Evolutionary conservation across 2,888 invertebrate species (phyloP).

Genomic region (Tipula helvola): DNA sequence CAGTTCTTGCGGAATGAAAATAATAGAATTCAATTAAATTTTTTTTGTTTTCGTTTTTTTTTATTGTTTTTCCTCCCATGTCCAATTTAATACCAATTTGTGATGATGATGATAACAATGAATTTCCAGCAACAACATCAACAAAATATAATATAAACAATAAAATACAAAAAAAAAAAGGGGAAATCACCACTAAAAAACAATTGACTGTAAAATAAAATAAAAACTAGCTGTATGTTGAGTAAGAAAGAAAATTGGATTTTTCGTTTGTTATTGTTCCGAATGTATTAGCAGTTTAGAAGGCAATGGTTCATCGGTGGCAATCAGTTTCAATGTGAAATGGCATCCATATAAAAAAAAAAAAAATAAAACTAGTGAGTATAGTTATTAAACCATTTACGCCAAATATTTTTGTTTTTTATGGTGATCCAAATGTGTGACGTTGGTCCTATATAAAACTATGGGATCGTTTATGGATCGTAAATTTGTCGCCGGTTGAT

Average conservation of each 20-base stretch:
- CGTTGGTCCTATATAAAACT: not conserved
- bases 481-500: too few species aligned
- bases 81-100: constrained; percentile 4
- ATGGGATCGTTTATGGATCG: not conserved
- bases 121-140: not conserved
- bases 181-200: not conserved
- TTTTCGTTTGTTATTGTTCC: not conserved
- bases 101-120: constrained; percentile 4
- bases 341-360: not conserved
- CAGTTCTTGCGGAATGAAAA: not conserved
- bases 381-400: not conserved
- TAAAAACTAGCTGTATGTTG: not conserved
- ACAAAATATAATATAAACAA: not conserved
- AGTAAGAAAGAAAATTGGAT: not conserved
- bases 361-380: not conserved
- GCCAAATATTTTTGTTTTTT: not conserved
- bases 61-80: not conserved
- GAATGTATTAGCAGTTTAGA: not conserved
- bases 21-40: not conserved
- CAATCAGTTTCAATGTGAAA: not conserved
- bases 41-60: not conserved
- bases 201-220: not conserved
- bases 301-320: not conserved
- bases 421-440: not conserved
- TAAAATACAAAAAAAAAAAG: not conserved